These are phyloP conservation scores for Xiphophorus birchmanni DNA, from an alignment of 2,797 vertebrate species.

Conservation along the genomic window DNA sequence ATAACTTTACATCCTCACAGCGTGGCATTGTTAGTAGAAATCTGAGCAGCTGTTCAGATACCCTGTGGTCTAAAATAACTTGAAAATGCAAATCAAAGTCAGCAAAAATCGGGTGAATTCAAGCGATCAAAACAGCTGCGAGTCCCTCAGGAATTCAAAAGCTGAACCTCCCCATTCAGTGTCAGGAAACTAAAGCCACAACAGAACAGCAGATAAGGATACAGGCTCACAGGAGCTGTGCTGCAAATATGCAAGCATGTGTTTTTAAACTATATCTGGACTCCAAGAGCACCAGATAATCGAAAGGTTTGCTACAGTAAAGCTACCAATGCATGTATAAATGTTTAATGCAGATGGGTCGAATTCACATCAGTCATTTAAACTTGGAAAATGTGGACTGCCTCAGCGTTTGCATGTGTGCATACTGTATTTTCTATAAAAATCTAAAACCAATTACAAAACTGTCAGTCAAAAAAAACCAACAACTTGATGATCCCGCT, in stretches of 20 bases:
- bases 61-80: neutral
- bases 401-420: neutral
- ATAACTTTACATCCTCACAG: neutral
- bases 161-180: neutral
- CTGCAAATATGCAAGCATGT: neutral
- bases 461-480: neutral
- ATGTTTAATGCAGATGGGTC: neutral
- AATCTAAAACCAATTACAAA: neutral
- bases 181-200: slow-evolving; percentile 4
- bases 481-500: neutral
- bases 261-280: neutral
- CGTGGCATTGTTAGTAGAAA: neutral
- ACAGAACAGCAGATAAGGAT: neutral
- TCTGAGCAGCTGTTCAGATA: neutral
- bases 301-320: neutral
- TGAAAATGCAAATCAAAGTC: slow-evolving; percentile 1
- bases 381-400: neutral
- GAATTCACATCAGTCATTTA: neutral
- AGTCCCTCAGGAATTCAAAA: neutral
- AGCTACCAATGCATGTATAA: neutral
- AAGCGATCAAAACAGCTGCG: neutral
- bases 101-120: neutral
- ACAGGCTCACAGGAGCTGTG: neutral
- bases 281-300: neutral
- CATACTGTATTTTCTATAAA: neutral